Evolutionary conservation across 2,113 vertebrate genomes (phyloP), one percentile per base, ranked within the genome.

Genomic region (Rhynchomys soricoides): DNA sequence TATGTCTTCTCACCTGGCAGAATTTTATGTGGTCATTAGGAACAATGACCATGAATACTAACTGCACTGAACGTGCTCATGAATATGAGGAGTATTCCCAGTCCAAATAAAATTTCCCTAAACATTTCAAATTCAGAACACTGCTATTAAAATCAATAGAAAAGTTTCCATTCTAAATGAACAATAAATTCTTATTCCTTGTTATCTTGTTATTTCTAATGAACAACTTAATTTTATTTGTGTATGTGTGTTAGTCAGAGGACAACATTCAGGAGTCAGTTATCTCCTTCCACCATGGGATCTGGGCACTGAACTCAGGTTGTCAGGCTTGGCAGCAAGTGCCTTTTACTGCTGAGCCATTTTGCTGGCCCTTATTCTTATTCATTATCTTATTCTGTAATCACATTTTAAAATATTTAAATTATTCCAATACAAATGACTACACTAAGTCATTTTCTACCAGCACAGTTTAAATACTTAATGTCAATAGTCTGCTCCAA

Each of bases 91-190:
- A 50, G 89, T 31, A n/a, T 79, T 95, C 74, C 71, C 48, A 81
- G 74, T 29, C 68, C 93, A 96, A 29, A 66, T 93, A n/a, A n/a
- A 95, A 86, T 15, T 89, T 86, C 77, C 68, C 50, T 91, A 89
- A 86, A 21, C 16, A 40, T 92, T 92, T 34, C 34, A 93, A 96
- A 68, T 73, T 77, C 52, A 92, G 40, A 96, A 95, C 52, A 82
- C 0, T 87, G 31, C 0, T 70, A 87, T 26, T 93, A 94, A 95
- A 94, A 85, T 90, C 21, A 94, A 93, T 34, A 86, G 74, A 4
- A 50, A 91, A 43, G 50, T 48, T 93, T 89, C 48, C 66, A 85
- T n/a, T 77, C 43, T 68, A 95, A 9, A 83, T 91, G 92, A 96
- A 95, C 21, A 78, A 93, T 19, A 95, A 93, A 85, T 86, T 48